Evolutionary conservation across 2,113 vertebrate species (phyloP).

Genomic region (Tragelaphus strepsiceros): DNA sequence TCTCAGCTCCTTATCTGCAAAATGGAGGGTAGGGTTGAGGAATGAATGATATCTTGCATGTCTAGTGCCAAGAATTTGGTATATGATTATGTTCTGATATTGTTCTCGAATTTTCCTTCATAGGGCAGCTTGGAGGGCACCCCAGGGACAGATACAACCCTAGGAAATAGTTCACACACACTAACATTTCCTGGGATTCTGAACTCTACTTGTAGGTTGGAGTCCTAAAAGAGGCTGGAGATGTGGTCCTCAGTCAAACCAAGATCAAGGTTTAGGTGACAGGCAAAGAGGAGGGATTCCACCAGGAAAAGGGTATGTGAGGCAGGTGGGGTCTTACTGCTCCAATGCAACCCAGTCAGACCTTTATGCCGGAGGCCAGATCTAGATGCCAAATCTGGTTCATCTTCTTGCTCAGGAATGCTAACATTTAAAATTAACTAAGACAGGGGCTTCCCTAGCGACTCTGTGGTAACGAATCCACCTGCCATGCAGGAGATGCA

Average conservation of each 20-base stretch:
- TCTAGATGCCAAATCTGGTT: background rate
- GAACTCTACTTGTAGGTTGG: background rate
- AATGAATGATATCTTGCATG: background rate
- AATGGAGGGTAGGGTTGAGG: background rate
- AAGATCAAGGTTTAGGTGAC: background rate
- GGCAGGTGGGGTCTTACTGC: background rate
- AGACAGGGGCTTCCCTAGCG: background rate
- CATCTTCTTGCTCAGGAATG: background rate
- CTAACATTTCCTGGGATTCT: background rate
- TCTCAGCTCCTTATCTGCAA: background rate
- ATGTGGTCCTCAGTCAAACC: background rate
- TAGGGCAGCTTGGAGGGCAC: background rate
- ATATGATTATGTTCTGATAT: background rate
- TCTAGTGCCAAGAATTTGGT: background rate
- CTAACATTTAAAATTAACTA: background rate
- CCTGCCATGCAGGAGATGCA: background rate
- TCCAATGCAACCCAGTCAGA: background rate
- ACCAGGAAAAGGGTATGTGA: background rate
- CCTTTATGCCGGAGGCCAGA: background rate
- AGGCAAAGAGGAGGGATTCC: background rate
- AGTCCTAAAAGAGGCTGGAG: background rate
- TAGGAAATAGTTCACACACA: background rate
- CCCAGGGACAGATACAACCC: background rate
- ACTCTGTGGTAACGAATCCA: background rate
- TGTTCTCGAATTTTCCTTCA: background rate